A percentile compares a stretch with the other conserved stretches of the same genome.
Conservation (phyloP, 2,888 invertebrate species). For the Tetheella fluctuosa region DNA sequence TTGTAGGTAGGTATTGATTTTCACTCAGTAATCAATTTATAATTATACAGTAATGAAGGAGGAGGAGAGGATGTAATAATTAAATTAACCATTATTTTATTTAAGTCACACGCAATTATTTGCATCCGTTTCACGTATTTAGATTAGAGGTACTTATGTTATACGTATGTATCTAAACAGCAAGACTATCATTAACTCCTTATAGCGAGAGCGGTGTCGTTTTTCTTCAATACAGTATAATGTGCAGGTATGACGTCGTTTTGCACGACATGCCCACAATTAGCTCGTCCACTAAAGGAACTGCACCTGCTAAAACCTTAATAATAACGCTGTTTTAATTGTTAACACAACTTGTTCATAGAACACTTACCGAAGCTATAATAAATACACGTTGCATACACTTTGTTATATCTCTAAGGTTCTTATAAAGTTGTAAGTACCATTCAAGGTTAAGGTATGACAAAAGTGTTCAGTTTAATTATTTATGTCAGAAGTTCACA, state of each 20-base stretch:
- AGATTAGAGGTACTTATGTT: slow-evolving; percentile 33
- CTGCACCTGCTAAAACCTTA: slow-evolving; percentile 74
- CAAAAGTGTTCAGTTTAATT: background rate
- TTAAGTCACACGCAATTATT: slow-evolving; percentile 40
- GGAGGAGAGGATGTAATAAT: background rate
- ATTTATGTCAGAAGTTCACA: no score
- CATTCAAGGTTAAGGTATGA: background rate
- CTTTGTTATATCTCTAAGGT: background rate
- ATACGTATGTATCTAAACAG: slow-evolving; percentile 41
- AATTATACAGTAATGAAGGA: background rate
- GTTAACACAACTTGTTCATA: slow-evolving; percentile 54
- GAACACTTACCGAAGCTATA: slow-evolving; percentile 34
- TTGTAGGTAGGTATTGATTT: no score
- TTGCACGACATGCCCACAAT: slow-evolving; percentile 54
- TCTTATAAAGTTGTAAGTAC: background rate
- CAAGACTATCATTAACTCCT: slow-evolving; percentile 61
- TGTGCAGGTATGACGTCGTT: slow-evolving; percentile 61
- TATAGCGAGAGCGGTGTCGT: slow-evolving; percentile 52
- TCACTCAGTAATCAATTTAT: background rate
- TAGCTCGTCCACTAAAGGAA: slow-evolving; percentile 65
- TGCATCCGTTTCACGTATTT: slow-evolving; percentile 54
- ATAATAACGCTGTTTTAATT: slow-evolving; percentile 66
- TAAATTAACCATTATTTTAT: slow-evolving; percentile 14
- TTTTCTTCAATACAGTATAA: slow-evolving; percentile 60
- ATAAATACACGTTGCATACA: slow-evolving; percentile 21